Base-by-base conservation (phyloP, 2,797 vertebrate genomes). In the Enteromius paludinosus region DNA sequence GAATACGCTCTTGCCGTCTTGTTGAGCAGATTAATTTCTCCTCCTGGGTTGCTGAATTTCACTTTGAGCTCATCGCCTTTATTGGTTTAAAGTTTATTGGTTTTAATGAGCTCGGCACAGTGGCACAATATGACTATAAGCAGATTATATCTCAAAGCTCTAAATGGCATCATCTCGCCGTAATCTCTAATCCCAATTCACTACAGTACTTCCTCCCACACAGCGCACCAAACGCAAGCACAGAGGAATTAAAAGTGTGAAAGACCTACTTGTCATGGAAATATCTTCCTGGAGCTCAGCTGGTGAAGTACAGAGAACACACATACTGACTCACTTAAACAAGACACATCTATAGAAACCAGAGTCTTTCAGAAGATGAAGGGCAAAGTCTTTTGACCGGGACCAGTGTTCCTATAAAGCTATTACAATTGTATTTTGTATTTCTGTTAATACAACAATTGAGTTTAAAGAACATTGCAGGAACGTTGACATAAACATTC, bases 121-220 rank as follows among this genome's bases (percentile, higher is more conserved):
- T 83, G 82, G 73, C 82, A 86, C 86, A 86, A 83, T 86, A 79
- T 80, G 81, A 86, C 71, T 80, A 75, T 84, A 86, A 87, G 12
- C 41, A 79, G 79, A 87, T 86, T 84, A 84, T 74, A 80, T 84
- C 54, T 73, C 81, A 72, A 79, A 82, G 61, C 82, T 84, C 84
- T 69, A 82, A 86, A 84, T 86, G 72, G 59, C 71, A 77, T 78
- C 66, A 59, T 82, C 59, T 80, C 56, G 0, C 56, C 81, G 43
- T 83, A 84, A 83, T 84, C 72, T 78, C 59, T 41, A 66, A 77
- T 72, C 78, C 33, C 47, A 65, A 61, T 69, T 83, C 68, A 75
- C 52, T 41, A 76, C 47, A 64, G 79, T 76, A 62, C 52, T 73
- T 73, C 38, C 49, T 82, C 69, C 66, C 54, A 74, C 66, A 68